Conservation (phyloP, 1,140 invertebrate species). For the Eriosoma lanigerum region DNA sequence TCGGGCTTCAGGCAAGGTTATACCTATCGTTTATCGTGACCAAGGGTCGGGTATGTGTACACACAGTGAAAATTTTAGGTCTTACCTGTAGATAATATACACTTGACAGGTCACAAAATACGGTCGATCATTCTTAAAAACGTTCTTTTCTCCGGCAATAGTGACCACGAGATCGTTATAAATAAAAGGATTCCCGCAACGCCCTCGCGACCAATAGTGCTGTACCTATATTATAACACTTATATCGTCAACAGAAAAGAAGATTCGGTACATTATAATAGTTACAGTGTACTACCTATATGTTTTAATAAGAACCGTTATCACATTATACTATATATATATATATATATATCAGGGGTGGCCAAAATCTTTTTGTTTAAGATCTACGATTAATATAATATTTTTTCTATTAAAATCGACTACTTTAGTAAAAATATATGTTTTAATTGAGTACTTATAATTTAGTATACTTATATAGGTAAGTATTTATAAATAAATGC, state of each 20-base stretch:
- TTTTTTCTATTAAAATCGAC: too few species aligned
- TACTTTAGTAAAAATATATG: not conserved
- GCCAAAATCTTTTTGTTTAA: too few species aligned
- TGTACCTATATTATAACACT: too few species aligned
- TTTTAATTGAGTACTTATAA: not conserved
- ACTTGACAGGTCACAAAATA: slow-evolving; percentile 33
- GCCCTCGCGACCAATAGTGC: not conserved
- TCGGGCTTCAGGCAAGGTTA: slow-evolving; percentile 4
- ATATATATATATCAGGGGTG: too few species aligned
- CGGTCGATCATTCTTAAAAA: slow-evolving; percentile 29
- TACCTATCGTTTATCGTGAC: slow-evolving; percentile 16
- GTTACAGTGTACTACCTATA: too few species aligned
- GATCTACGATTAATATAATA: too few species aligned
- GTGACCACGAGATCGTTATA: not conserved
- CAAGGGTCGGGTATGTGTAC: slow-evolving; percentile 1
- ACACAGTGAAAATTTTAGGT: not conserved
- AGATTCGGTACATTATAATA: too few species aligned
- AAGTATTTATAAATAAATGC: too few species aligned
- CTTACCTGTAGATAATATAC: not conserved
- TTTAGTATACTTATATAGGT: not conserved
- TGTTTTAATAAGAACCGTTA: too few species aligned
- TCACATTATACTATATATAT: too few species aligned
- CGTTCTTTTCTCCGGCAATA: slow-evolving; percentile 9
- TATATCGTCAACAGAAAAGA: not conserved
- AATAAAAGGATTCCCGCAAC: not conserved